Conservation (phyloP, 1,140 invertebrate genomes). For the Marisa cornuarietis region DNA sequence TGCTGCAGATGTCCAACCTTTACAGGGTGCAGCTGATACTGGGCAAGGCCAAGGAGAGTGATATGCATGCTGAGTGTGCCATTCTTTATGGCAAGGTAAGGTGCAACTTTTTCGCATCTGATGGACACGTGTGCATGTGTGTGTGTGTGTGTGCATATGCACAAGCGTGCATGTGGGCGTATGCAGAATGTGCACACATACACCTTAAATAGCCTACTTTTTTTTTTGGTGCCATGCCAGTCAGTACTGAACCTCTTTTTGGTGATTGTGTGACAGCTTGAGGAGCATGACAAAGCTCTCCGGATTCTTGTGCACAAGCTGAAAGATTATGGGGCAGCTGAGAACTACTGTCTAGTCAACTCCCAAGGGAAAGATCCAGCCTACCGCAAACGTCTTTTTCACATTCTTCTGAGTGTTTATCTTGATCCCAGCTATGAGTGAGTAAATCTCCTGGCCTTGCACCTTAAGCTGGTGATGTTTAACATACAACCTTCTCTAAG, state of each 20-base stretch:
- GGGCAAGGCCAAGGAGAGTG: constrained; percentile 65
- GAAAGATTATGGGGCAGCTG: constrained; percentile 67
- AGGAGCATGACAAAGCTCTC: constrained; percentile 70
- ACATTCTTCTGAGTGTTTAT: constrained; percentile 67
- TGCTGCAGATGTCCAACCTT: constrained; percentile 66
- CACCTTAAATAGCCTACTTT: too few relatives aligned
- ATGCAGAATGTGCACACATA: too few relatives aligned
- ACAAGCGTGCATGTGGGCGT: too few relatives aligned
- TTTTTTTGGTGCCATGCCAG: too few relatives aligned
- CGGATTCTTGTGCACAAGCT: constrained; percentile 69
- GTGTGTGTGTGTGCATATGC: neutral
- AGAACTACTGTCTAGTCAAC: constrained; percentile 69
- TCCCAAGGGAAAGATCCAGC: constrained; percentile 60
- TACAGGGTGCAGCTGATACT: constrained; percentile 68
- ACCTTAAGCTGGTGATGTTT: neutral
- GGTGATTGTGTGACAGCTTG: constrained; percentile 56
- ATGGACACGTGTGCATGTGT: neutral
- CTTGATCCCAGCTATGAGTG: constrained; percentile 66
- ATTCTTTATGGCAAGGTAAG: constrained; percentile 69
- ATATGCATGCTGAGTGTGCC: constrained; percentile 68
- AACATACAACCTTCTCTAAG: neutral
- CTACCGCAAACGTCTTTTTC: constrained; percentile 65
- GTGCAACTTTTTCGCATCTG: neutral
- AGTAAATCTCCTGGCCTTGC: constrained; percentile 33
- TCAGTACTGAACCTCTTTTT: too few relatives aligned